Evolutionary conservation across 2,888 invertebrate genomes (phyloP), one percentile per base, ranked within the genome.

Genomic region (Polymixis lichenea): DNA sequence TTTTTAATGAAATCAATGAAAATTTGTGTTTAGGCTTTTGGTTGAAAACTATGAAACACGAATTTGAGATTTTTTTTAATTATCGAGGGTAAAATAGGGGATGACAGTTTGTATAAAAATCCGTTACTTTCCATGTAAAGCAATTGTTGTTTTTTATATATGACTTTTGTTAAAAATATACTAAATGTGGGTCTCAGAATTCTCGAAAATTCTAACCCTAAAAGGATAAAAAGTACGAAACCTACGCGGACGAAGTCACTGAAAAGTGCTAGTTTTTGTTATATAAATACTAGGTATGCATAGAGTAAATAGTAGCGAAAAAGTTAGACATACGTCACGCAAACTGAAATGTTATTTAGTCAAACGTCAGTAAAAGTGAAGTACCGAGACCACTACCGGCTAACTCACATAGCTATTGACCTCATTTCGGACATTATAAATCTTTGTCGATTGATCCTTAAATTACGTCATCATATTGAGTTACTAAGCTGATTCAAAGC

Each of bases 391-490:
- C 28, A 32, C 32, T 75, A 72, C 58, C 49, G 49, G 64, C 62
- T 76, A 53, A 43, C 67, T 70, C 56, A 69, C 60, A 51, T 38
- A 77, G 61, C 75, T 51, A 68, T 69, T 77, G 85, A 79, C 85
- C 85, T 75, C 86, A 87, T 77, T 83, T 71, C 64, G 13, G 70
- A 76, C 75, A 74, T 75, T 65, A 76, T 86, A 87, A 88, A 83
- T 87, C 80, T 85, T 73, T 84, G 80, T 84, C 85, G 84, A 87
- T 88, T 89, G 79, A 87, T 88, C 89, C 82, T 87, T 84, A 78
- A 74, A 75, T 87, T 88, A 85, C 89, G 86, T 87, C 89, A 88
- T 82, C 86, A 71, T 55, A 61, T 75, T 65, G 71, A 83, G 77
- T 80, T 83, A 80, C 78, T 72, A 73, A 66, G 81, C 81, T 73